Percentiles rank a stretch among this genome's conserved stretches.
Conservation (phyloP, 2,797 vertebrate species). For the Chromis chromis region DNA sequence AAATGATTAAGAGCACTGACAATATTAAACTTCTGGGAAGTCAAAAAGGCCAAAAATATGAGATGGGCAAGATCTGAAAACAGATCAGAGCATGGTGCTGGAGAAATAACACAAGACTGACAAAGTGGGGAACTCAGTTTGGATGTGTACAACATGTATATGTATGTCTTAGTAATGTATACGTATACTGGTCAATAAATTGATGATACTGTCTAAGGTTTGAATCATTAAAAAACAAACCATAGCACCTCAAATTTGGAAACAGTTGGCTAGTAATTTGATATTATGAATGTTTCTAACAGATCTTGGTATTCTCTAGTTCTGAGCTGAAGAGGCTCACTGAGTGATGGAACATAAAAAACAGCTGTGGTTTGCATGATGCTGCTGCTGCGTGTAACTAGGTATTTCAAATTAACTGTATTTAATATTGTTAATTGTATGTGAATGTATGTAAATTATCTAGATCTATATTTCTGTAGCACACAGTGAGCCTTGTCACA, state of each 20-base stretch:
- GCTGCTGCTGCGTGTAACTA: constrained; percentile 6
- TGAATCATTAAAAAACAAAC: constrained; percentile 14
- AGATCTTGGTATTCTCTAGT: constrained; percentile 7
- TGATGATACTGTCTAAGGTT: not conserved
- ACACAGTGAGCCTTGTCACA: not conserved
- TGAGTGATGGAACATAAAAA: not conserved
- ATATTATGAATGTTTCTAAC: constrained; percentile 4
- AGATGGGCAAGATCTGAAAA: constrained; percentile 54
- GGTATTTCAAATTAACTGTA: constrained; percentile 6
- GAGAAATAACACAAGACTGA: constrained; percentile 37
- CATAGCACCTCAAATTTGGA: not conserved
- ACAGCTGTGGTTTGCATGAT: constrained; percentile 8
- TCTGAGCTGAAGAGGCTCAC: not conserved
- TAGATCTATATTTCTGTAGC: not conserved
- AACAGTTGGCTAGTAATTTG: not conserved
- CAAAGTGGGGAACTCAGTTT: constrained; percentile 42
- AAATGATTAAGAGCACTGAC: constrained; percentile 77
- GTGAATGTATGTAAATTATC: not conserved
- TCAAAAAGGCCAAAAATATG: constrained; percentile 75
- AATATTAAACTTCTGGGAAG: constrained; percentile 76
- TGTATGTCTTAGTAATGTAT: constrained; percentile 8
- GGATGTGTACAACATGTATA: constrained; percentile 18
- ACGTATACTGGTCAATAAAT: not conserved
- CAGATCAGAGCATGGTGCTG: constrained; percentile 37
- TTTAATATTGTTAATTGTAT: not conserved